phyloP scores from a whole-genome alignment of 2,797 vertebrate species.

The Adrianichthys oophorus region DNA sequence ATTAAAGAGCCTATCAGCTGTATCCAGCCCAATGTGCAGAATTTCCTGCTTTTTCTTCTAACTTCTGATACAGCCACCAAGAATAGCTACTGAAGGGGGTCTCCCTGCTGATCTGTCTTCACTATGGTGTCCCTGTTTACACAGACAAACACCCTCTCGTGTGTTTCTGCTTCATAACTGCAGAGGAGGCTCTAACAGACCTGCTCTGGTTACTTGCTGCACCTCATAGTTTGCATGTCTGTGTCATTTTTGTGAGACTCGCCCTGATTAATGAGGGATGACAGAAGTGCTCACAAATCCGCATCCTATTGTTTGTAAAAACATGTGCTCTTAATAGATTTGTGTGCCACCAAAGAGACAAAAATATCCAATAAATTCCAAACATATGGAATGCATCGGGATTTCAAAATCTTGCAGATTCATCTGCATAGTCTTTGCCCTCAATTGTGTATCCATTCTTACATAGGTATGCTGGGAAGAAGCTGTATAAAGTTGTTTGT shows the following conservation, averaged over 20 bases:
- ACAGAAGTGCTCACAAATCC: no score
- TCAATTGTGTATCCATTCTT: slow-evolving; percentile 19
- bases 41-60: slow-evolving; percentile 50
- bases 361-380: neutral
- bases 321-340: neutral
- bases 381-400: neutral
- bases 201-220: slow-evolving; percentile 30
- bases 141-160: neutral
- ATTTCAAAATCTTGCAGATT: slow-evolving; percentile 3
- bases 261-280: no score
- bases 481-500: slow-evolving; percentile 33
- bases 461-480: slow-evolving; percentile 25
- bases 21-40: slow-evolving; percentile 32
- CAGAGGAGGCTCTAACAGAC: slow-evolving; percentile 22
- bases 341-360: neutral
- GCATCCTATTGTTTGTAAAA: no score
- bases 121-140: slow-evolving; percentile 11
- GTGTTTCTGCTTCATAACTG: slow-evolving; percentile 5
- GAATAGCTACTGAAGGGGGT: neutral
- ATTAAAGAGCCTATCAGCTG: slow-evolving; percentile 58
- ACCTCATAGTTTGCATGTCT: slow-evolving; percentile 39
- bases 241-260: slow-evolving; percentile 2
- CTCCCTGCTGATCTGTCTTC: slow-evolving; percentile 1
- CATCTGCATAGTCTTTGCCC: slow-evolving; percentile 23
- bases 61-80: neutral